Evolutionary conservation across 2,113 vertebrate species (phyloP), one percentile per base, ranked within the genome.

Genomic region (Gavialis gangeticus): DNA sequence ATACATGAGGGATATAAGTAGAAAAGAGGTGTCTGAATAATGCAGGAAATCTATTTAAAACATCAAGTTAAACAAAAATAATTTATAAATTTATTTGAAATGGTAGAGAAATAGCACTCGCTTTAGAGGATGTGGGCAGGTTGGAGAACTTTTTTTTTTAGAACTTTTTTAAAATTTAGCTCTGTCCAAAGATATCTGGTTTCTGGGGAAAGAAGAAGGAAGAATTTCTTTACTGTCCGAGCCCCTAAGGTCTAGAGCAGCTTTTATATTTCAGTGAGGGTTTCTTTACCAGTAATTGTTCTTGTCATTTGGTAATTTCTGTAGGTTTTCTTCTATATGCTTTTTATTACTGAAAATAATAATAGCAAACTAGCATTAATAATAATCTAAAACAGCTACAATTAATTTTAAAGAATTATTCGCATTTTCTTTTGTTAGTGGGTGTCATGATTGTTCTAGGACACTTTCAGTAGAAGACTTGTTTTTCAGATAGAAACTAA

Each of bases 81-180:
- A 75, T 54, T 30, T 10, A 79, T 12, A 13, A 12, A 75, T 82
- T 82, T 69, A 6, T 75, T 84, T 12, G 84, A 60, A 91, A 83
- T 37, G 0, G 1, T 54, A 57, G 10, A 85, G n/a, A 78, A 75
- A 82, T 60, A 88, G 54, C 67, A 16, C 1, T 81, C 57, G 1
- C 24, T 76, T 76, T 57, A n/a, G 66, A 0, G 0, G 13, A 16
- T n/a, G 21, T 1, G 1, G 4, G 27, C 17, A 60, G 3, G 21
- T 75, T 84, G 37, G 12, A 9, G 22, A 5, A 16, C 67, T 80
- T 69, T 1, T n/a, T n/a, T 1, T 9, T 5, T 73, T 18, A 9
- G 12, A 4, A 30, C 2, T 6, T 12, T 69, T 54, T 66, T 86
- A 75, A 34, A 30, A 3, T 77, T n/a, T 89, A 64, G 4, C 73